These are phyloP conservation scores for Hippocampus barbouri DNA, from an alignment of 2,113 vertebrate species.

Conservation along the genomic window DNA sequence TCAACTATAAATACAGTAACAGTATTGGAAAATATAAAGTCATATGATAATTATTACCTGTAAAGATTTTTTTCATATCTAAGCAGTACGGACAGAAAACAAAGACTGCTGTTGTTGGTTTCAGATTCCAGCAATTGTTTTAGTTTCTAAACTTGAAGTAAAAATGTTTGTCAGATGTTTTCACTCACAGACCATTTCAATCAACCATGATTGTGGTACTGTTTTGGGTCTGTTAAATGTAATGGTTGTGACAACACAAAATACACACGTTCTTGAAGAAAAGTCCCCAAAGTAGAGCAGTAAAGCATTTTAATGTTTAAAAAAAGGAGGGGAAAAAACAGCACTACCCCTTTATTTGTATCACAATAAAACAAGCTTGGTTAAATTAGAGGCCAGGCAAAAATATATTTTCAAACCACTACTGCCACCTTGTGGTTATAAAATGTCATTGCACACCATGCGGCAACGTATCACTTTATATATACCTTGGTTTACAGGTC, in stretches of 20 bases:
- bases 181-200: background rate
- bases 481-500: no score
- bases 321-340: background rate
- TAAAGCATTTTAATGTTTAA: background rate
- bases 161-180: background rate
- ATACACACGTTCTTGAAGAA: background rate
- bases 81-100: background rate
- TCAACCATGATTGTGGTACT: background rate
- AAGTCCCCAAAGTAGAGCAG: background rate
- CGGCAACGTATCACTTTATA: no score
- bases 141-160: background rate
- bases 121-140: background rate
- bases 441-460: no score
- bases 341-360: background rate
- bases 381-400: background rate
- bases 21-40: background rate
- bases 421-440: slow-evolving; percentile 46
- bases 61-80: background rate
- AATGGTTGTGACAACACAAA: background rate
- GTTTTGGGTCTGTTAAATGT: background rate
- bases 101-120: background rate
- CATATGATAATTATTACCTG: background rate
- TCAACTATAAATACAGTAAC: background rate
- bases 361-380: background rate
- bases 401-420: slow-evolving; percentile 16